A percentile compares a stretch with the other conserved stretches of the same genome.
phyloP scores from a whole-genome alignment of 2,113 vertebrate genomes.

The Myanophis thanlyinensis region DNA sequence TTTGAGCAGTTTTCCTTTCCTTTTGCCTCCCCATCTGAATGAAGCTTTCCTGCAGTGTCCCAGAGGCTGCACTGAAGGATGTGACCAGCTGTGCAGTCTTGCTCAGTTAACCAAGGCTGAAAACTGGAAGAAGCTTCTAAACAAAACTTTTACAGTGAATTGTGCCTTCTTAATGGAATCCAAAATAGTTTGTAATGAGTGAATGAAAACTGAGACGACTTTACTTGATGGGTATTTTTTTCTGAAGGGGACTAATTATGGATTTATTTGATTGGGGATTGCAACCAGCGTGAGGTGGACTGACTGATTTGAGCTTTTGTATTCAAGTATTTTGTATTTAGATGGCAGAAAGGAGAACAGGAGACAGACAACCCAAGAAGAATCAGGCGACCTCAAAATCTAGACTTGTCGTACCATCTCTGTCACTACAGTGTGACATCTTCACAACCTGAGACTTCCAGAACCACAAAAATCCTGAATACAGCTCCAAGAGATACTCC shows the following conservation, averaged over 20 bases:
- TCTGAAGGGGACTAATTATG: neutral
- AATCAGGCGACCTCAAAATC: neutral
- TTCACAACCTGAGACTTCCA: neutral
- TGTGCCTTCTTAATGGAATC: neutral
- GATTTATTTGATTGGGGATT: neutral
- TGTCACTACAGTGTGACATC: neutral
- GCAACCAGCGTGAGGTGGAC: neutral
- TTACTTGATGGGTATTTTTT: neutral
- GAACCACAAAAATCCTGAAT: neutral
- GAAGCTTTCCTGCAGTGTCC: neutral
- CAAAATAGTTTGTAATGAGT: neutral
- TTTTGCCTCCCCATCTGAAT: neutral
- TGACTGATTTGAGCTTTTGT: neutral
- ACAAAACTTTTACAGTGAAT: neutral
- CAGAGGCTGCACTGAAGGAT: neutral
- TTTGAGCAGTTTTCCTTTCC: neutral
- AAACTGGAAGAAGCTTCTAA: conserved; percentile 3
- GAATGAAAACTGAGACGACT: neutral
- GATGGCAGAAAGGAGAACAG: neutral
- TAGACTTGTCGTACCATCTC: neutral
- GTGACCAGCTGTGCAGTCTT: neutral
- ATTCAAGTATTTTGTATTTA: neutral
- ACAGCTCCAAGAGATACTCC: neutral
- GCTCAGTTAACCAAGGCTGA: neutral
- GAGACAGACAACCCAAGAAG: neutral